A percentile compares a stretch with the other conserved stretches of the same genome.
Evolutionary conservation across 2,888 invertebrate species (phyloP).

Genomic region (Corbicula japonica): DNA sequence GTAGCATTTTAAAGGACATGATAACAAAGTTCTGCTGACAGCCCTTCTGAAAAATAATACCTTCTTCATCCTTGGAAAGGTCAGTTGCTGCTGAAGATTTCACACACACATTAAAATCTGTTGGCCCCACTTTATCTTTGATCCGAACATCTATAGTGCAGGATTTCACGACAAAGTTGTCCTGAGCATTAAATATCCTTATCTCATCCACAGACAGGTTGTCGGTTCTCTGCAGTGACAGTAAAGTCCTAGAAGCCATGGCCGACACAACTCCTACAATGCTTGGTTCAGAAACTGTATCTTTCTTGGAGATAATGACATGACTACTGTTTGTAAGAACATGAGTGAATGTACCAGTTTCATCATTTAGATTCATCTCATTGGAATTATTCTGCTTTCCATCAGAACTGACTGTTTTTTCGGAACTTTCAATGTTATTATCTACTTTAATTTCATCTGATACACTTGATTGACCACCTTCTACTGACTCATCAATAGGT

Average conservation of each 20-base stretch:
- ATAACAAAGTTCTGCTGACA: too few species aligned
- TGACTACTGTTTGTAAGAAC: conserved; percentile 9
- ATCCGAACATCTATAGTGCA: too few species aligned
- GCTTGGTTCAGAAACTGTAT: not conserved
- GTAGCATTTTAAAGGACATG: too few species aligned
- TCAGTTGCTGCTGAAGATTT: too few species aligned
- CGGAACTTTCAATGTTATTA: not conserved
- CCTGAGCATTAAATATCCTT: conserved; percentile 73
- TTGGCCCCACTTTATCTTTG: too few species aligned
- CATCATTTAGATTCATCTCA: not conserved
- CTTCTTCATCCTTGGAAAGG: too few species aligned
- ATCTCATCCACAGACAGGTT: conserved; percentile 61
- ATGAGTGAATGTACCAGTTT: conserved; percentile 9
- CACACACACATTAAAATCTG: too few species aligned
- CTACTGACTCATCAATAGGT: not conserved
- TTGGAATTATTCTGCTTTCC: not conserved
- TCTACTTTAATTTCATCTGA: too few species aligned
- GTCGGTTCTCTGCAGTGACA: conserved; percentile 65
- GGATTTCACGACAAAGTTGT: conserved; percentile 76
- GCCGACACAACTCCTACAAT: not conserved
- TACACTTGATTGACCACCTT: too few species aligned
- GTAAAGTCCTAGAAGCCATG: conserved; percentile 69
- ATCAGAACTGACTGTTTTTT: too few species aligned
- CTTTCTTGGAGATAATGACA: conserved; percentile 22
- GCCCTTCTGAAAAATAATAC: too few species aligned